Conservation (phyloP, 2,888 invertebrate species). For the Pycnomerus fuliginosus region DNA sequence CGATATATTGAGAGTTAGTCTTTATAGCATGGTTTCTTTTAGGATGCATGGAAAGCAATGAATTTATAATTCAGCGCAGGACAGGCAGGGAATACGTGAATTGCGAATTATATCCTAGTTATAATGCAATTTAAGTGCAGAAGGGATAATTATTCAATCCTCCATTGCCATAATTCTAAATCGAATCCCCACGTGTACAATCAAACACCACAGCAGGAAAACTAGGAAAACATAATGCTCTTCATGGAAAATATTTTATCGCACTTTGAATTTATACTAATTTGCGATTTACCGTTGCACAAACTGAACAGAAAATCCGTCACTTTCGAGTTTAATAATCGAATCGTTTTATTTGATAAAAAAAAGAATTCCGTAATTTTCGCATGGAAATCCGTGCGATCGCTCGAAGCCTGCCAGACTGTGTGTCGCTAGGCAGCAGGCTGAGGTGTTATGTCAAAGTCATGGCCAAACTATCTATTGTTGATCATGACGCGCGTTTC, state of each 20-base stretch:
- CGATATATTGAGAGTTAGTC: no score
- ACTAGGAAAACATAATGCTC: constrained; percentile 5
- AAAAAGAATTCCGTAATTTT: no score
- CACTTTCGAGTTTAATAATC: constrained; percentile 12
- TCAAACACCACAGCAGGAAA: constrained; percentile 2
- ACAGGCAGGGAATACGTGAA: no score
- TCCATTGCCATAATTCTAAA: constrained; percentile 6
- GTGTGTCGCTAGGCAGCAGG: constrained; percentile 22
- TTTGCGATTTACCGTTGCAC: constrained; percentile 12
- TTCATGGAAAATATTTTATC: constrained; percentile 8
- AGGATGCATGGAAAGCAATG: no score
- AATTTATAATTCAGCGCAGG: no score
- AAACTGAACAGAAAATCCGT: constrained; percentile 17
- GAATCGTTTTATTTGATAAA: no score
- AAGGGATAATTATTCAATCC: no score
- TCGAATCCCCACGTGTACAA: no score
- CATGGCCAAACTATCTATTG: constrained; percentile 39
- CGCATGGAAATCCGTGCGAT: constrained; percentile 8
- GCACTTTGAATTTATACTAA: constrained; percentile 10
- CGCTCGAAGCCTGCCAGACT: constrained; percentile 10
- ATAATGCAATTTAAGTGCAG: no score
- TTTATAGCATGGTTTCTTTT: no score
- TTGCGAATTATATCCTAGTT: no score
- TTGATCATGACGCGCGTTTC: constrained; percentile 33
- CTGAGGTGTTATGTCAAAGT: constrained; percentile 35